Conservation (phyloP, 53 echinoderm and acorn worm species). For the Luidia sarsii region DNA sequence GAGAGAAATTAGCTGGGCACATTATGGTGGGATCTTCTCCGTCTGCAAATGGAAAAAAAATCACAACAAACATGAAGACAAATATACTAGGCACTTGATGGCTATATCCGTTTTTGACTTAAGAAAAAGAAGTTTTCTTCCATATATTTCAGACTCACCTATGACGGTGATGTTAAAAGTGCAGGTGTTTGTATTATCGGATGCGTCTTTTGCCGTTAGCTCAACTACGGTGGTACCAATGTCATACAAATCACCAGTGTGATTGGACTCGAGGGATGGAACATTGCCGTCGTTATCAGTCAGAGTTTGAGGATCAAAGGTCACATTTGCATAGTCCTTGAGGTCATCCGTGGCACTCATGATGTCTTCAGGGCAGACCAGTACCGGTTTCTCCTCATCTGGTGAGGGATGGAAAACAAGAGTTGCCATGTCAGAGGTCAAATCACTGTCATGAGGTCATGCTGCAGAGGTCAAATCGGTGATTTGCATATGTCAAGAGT, state of each 20-base stretch:
- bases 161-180: background rate
- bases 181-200: background rate
- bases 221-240: background rate
- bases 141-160: background rate
- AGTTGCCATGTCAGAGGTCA: no score
- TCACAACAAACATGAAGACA: no score
- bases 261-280: background rate
- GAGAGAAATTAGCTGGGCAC: slow-evolving; percentile 3
- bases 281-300: background rate
- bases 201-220: background rate
- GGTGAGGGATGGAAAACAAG: no score
- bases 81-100: no score
- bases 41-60: slow-evolving; percentile 10
- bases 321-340: background rate
- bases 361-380: slow-evolving; percentile 14
- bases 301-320: background rate
- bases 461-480: no score
- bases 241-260: background rate
- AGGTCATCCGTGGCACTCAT: background rate
- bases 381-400: background rate
- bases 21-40: slow-evolving; percentile 14
- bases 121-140: no score
- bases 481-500: background rate
- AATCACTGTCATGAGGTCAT: no score
- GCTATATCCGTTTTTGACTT: no score